phyloP scores from a whole-genome alignment of 2,888 invertebrate species.

The Drosophila greeni region DNA sequence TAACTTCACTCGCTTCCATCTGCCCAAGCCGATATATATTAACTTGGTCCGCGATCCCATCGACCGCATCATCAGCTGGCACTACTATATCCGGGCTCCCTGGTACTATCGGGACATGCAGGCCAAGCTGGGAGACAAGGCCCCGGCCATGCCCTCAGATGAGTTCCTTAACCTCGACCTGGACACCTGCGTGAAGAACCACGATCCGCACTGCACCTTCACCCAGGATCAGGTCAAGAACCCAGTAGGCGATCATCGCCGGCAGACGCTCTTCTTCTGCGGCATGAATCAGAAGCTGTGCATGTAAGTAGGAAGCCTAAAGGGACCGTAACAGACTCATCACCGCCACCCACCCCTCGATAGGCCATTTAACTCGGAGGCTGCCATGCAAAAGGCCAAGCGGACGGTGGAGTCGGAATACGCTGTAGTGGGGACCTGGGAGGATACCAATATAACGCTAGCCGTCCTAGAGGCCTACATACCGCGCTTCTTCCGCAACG shows the following conservation, averaged over 20 bases:
- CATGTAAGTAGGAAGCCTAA: conserved; percentile 82
- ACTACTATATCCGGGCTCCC: conserved; percentile 92
- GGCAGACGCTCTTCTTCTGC: conserved; percentile 93
- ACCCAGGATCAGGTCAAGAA: conserved; percentile 88
- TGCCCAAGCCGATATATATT: conserved; percentile 91
- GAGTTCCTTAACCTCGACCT: conserved; percentile 91
- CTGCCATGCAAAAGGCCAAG: conserved; percentile 90
- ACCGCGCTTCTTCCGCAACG: conserved; percentile 89
- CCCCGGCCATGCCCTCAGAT: conserved; percentile 66
- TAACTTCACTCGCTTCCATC: conserved; percentile 88
- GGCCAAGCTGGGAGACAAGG: conserved; percentile 82
- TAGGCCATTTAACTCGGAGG: conserved; percentile 90
- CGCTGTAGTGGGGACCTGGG: conserved; percentile 92
- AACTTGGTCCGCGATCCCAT: conserved; percentile 94
- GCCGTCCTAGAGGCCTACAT: conserved; percentile 90
- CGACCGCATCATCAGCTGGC: conserved; percentile 94
- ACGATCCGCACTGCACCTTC: conserved; percentile 89
- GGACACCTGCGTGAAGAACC: conserved; percentile 89
- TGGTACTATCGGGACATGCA: conserved; percentile 88
- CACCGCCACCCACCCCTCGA: conserved; percentile 45
- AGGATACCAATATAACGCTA: conserved; percentile 91
- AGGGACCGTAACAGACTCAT: conserved; percentile 3
- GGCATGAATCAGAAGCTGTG: conserved; percentile 89
- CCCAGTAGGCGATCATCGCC: conserved; percentile 89
- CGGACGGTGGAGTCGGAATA: conserved; percentile 91